Percentiles rank a stretch among this genome's conserved stretches.
phyloP scores from a whole-genome alignment of 2,797 vertebrate genomes.

The Lutra lutra region DNA sequence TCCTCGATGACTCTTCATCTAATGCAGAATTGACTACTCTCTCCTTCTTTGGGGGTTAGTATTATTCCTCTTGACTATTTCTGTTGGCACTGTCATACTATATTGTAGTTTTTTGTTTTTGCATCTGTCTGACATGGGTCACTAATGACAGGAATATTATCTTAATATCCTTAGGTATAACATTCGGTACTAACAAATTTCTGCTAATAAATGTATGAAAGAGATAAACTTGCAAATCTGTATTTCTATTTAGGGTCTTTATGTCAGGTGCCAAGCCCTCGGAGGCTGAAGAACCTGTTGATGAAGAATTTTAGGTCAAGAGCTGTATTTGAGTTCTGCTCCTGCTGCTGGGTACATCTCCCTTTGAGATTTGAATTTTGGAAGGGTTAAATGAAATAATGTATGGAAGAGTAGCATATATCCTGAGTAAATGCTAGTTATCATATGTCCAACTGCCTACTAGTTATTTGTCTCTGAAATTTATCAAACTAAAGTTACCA shows the following conservation, averaged over 20 bases:
- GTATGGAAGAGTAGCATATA: neutral
- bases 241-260: neutral
- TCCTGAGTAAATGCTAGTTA: neutral
- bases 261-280: neutral
- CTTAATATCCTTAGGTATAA: neutral
- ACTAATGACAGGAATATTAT: neutral
- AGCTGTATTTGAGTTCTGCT: neutral
- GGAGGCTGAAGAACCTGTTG: neutral
- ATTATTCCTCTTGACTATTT: neutral
- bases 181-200: neutral
- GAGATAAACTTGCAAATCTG: neutral
- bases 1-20: neutral
- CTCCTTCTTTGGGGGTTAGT: neutral
- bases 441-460: neutral
- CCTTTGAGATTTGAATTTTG: conserved; percentile 14
- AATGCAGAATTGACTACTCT: neutral
- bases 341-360: neutral
- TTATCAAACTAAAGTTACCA: neutral
- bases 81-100: neutral
- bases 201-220: neutral
- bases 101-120: neutral
- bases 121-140: neutral
- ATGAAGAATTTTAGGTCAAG: neutral
- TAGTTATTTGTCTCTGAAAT: neutral
- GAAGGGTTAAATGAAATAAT: neutral